Base-by-base conservation (phyloP, 2,888 invertebrate genomes). In the Temnothorax unifasciatus region DNA sequence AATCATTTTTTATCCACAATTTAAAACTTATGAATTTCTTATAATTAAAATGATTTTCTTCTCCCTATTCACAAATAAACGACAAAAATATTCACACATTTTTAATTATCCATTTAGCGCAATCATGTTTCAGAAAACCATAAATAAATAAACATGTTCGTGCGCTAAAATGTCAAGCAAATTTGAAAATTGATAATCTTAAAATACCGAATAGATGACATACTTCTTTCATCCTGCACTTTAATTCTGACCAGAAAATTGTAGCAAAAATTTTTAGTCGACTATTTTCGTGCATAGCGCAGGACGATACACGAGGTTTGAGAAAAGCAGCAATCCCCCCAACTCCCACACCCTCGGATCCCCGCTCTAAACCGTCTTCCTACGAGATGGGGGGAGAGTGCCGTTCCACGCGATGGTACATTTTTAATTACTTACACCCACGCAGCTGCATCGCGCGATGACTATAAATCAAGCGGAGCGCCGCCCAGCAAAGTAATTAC, bases 341-440 rank as follows among this genome's bases (percentile, higher is more conserved):
- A 75, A 88, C 90, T 88, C 87, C 87, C 91, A 88, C 91, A 85
- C 88, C 81, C 69, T 41, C 66, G 41, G 74, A 76, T 79, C 75
- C 83, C 75, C 83, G 87, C 87, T 83, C 83, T 85, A 82, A 87
- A 86, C 90, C 86, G 85, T 89, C 90, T 90, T 90, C 85, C 90
- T 87, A 85, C 87, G 88, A 89, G 75, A 59, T 68, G 64, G 84
- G 69, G 69, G 63, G 88, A 85, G 85, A 85, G 92, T 88, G 89
- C 90, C 92, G 91, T 93, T 93, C 95, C 94, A 94, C 94, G 95
- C 94, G 95, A 94, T 95, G 93, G 94, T 95, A 94, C 94, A 95
- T 95, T 94, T 95, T 95, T 95, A 95, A 95, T 95, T 95, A 95
- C 95, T 95, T 94, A 94, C 95, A 95, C 94, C 95, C 94, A 95